Conservation (phyloP, 2,888 invertebrate genomes). For the Hesperia comma region DNA sequence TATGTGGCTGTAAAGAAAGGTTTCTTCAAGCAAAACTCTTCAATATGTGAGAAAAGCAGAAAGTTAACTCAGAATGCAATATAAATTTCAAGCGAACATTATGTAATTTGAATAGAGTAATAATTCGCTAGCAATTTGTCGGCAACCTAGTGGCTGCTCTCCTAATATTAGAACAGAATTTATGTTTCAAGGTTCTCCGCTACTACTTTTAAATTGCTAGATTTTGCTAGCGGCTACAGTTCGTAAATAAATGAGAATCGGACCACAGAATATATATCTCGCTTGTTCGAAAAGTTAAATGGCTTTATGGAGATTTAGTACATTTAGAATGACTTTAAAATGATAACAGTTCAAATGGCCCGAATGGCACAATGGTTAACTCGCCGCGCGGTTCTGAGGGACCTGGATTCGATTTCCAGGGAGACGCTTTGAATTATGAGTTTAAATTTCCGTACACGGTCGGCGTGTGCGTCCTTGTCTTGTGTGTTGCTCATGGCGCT, state of each 20-base stretch:
- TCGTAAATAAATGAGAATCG: constrained; percentile 8
- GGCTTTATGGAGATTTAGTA: neutral
- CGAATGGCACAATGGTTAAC: no score
- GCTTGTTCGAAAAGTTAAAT: neutral
- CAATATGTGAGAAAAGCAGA: neutral
- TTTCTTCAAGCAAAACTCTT: neutral
- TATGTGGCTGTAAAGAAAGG: neutral
- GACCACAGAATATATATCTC: neutral
- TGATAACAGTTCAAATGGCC: no score
- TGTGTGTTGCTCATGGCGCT: no score
- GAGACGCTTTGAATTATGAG: no score
- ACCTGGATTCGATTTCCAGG: no score
- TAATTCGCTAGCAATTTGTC: constrained; percentile 25
- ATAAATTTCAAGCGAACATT: constrained; percentile 11
- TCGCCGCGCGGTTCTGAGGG: no score
- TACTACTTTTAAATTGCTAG: constrained; percentile 42
- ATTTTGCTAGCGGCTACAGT: constrained; percentile 1
- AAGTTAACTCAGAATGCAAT: constrained; percentile 5
- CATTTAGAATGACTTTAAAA: no score
- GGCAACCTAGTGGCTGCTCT: constrained; percentile 16
- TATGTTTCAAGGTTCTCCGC: constrained; percentile 38
- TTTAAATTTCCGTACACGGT: no score
- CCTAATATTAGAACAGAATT: constrained; percentile 41
- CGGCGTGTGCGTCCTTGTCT: no score
- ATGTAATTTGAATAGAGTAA: constrained; percentile 19